Conservation (phyloP, 2,797 vertebrate genomes). For the Melanogrammus aeglefinus region DNA sequence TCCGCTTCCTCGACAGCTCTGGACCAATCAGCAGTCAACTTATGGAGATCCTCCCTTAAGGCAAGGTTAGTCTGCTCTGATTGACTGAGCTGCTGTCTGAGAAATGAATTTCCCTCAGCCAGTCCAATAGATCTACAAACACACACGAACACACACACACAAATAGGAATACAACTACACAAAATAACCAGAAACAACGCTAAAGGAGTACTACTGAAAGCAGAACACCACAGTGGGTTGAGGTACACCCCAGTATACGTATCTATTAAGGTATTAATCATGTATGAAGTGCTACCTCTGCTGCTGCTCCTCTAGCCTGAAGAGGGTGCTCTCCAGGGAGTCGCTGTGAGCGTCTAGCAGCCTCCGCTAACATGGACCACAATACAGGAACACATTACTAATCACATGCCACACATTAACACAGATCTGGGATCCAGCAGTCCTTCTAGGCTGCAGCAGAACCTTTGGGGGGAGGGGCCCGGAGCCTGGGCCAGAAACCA, state of each 20-base stretch:
- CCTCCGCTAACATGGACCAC: constrained; percentile 52
- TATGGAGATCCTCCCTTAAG: constrained; percentile 79
- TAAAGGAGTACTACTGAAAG: not conserved
- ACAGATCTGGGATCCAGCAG: too few species aligned
- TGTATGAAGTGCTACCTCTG: constrained; percentile 74
- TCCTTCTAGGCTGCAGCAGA: too few species aligned
- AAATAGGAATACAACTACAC: not conserved
- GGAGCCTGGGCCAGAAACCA: not conserved
- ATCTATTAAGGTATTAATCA: too few species aligned
- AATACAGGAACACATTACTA: constrained; percentile 20
- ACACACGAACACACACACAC: constrained; percentile 12
- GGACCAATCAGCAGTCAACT: constrained; percentile 83
- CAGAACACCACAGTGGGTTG: not conserved
- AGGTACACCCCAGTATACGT: not conserved
- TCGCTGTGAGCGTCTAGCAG: constrained; percentile 70
- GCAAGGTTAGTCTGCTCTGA: constrained; percentile 76
- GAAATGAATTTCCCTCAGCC: constrained; percentile 76
- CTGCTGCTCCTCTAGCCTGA: constrained; percentile 86
- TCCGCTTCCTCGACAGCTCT: constrained; percentile 77
- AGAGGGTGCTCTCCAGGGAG: constrained; percentile 81
- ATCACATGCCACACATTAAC: not conserved
- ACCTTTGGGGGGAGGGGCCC: too few species aligned
- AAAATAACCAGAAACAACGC: too few species aligned
- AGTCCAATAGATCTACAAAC: constrained; percentile 74
- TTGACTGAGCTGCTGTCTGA: constrained; percentile 78